phyloP scores from a whole-genome alignment of 2,888 invertebrate genomes.

The Chalcis sispes region DNA sequence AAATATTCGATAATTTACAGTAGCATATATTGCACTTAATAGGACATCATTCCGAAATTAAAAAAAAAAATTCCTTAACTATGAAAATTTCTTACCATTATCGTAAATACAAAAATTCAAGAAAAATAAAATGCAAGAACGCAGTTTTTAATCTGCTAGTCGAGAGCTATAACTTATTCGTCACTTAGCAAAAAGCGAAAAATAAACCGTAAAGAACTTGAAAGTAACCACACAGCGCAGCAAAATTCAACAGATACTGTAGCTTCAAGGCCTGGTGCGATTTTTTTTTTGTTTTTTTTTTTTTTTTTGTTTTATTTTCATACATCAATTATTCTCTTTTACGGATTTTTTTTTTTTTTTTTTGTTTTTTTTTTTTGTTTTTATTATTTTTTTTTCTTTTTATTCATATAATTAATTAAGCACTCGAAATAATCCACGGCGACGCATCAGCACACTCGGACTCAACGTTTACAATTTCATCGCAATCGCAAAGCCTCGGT shows the following conservation, averaged over 20 bases:
- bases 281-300: no score
- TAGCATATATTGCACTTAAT: neutral
- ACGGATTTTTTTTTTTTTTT: no score
- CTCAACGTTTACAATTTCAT: slow-evolving; percentile 26
- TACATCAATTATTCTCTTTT: slow-evolving; percentile 14
- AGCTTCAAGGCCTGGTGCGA: no score
- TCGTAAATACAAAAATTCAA: no score
- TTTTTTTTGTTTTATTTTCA: no score
- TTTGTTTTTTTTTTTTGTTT: no score
- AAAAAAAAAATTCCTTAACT: neutral
- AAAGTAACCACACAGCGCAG: neutral
- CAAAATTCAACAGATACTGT: slow-evolving; percentile 14
- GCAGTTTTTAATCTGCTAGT: no score
- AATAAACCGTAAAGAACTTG: no score
- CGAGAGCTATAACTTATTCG: neutral
- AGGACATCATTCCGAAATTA: no score
- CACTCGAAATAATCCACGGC: no score
- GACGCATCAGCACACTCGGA: neutral
- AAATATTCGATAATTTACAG: neutral
- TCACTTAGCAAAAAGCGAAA: neutral
- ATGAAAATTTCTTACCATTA: neutral
- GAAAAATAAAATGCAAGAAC: neutral
- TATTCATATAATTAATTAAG: slow-evolving; percentile 1
- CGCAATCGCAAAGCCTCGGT: slow-evolving; percentile 9
- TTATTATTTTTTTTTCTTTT: no score